phyloP scores from a whole-genome alignment of 2,113 vertebrate species.

The Limnothrissa miodon region DNA sequence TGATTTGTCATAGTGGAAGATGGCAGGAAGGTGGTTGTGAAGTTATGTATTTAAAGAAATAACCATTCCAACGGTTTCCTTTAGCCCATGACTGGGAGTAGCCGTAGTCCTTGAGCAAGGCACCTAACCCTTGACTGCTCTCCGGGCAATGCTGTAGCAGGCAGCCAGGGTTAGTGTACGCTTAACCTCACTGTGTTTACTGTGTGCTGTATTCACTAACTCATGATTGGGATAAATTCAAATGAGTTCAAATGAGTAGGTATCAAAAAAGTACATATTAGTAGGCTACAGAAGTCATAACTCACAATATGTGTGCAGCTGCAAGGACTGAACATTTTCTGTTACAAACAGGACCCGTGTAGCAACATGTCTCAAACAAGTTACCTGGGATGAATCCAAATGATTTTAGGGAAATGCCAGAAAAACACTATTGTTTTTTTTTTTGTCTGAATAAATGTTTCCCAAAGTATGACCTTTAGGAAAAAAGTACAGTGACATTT shows the following conservation, averaged over 20 bases:
- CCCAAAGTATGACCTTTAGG: background rate
- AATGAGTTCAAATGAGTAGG: no score
- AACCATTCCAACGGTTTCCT: background rate
- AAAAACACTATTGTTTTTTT: background rate
- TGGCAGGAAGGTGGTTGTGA: background rate
- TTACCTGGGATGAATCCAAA: background rate
- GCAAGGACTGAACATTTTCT: background rate
- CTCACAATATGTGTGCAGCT: background rate
- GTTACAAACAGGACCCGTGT: background rate
- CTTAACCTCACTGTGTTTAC: no score
- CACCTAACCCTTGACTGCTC: no score
- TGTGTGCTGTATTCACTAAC: no score
- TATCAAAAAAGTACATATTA: no score
- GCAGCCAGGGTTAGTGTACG: no score
- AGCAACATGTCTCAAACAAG: background rate
- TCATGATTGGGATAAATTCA: no score
- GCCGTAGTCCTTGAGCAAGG: no score
- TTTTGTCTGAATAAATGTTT: background rate
- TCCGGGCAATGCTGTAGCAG: no score
- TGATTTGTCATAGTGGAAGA: background rate
- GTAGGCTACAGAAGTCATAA: background rate
- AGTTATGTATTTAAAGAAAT: background rate
- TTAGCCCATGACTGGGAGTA: background rate
- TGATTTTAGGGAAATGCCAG: background rate
- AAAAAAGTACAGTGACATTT: conserved; percentile 10